A percentile compares a stretch with the other conserved stretches of the same genome.
Conservation (phyloP, 2,888 invertebrate genomes). For the Theodoxus fluviatilis region DNA sequence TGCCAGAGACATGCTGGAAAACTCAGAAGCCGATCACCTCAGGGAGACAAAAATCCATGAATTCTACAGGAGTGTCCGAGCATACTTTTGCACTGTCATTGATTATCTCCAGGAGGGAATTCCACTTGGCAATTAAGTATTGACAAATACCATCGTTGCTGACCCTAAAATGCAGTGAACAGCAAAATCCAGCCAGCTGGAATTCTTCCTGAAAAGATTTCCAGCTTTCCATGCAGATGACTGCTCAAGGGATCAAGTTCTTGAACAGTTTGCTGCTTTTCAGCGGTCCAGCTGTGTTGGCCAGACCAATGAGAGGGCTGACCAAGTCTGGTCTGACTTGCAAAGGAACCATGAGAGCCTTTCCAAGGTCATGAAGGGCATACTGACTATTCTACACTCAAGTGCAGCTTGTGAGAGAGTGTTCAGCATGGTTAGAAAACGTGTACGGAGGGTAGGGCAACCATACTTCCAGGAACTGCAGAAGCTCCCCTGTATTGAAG, state of each 20-base stretch:
- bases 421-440: not conserved
- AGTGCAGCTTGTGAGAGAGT: slow-evolving; percentile 14
- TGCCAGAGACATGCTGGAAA: not conserved
- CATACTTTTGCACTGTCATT: not conserved
- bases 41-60: not conserved
- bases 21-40: not conserved
- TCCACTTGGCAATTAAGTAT: not conserved
- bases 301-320: too few species aligned
- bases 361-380: not conserved
- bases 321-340: too few species aligned
- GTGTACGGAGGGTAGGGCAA: too few species aligned
- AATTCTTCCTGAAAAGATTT: not conserved
- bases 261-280: not conserved
- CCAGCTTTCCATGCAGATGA: not conserved
- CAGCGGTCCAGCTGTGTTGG: too few species aligned
- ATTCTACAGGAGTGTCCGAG: not conserved
- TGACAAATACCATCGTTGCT: not conserved
- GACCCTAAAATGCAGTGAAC: not conserved
- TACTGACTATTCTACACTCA: slow-evolving; percentile 9
- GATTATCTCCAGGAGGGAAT: not conserved
- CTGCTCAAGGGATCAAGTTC: not conserved
- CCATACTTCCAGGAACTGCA: too few species aligned
- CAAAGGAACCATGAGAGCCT: too few species aligned
- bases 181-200: not conserved
- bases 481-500: too few species aligned